These are phyloP conservation scores for Margaritifera margaritifera DNA, from an alignment of 2,888 invertebrate species.

Conservation along the genomic window DNA sequence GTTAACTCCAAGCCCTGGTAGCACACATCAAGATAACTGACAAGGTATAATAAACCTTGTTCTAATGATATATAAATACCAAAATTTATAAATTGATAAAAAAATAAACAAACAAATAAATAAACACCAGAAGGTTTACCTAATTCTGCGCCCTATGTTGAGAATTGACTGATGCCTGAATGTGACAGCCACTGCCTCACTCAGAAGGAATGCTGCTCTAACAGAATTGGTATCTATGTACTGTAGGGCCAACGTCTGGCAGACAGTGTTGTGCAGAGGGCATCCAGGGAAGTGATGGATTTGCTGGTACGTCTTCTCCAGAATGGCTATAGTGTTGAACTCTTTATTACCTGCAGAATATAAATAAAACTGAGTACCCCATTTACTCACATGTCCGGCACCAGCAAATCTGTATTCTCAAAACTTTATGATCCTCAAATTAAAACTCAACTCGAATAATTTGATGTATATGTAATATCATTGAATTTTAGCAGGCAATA, in stretches of 20 bases:
- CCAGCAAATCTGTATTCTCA: neutral
- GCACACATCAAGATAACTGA: no score
- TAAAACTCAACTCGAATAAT: no score
- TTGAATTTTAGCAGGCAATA: no score
- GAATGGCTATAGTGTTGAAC: constrained; percentile 19
- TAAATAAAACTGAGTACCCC: neutral
- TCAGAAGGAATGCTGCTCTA: constrained; percentile 60
- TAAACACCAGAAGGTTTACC: constrained; percentile 30
- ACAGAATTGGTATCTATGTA: constrained; percentile 31
- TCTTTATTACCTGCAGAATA: constrained; percentile 3
- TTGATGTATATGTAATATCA: no score
- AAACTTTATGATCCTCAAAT: no score
- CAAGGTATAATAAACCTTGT: no score
- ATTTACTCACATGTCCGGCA: no score
- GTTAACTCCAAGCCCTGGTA: no score
- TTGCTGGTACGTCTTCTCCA: constrained; percentile 49
- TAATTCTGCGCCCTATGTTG: constrained; percentile 49
- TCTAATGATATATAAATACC: no score
- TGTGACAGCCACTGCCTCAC: constrained; percentile 63
- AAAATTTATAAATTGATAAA: neutral
- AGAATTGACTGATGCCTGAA: constrained; percentile 62
- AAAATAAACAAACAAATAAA: neutral
- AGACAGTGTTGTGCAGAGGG: constrained; percentile 54
- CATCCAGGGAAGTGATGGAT: constrained; percentile 54
- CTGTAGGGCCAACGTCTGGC: constrained; percentile 55